Base-by-base conservation (phyloP, 2,113 vertebrate species). In the Triplophysa dalaica region DNA sequence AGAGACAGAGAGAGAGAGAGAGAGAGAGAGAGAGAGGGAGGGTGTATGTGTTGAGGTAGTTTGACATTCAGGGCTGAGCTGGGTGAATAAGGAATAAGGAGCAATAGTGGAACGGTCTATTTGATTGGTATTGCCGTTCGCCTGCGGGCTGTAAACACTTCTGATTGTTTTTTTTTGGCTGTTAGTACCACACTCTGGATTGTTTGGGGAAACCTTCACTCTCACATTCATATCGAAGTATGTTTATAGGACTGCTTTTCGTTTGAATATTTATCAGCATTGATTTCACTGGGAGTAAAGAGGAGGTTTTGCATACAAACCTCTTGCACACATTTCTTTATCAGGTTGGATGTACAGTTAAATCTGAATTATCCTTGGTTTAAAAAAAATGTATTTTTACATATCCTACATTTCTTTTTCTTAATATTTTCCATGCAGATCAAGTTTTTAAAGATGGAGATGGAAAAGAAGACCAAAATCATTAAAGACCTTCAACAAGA, bases 401-500 rank as follows among this genome's bases (percentile, higher is more conserved):
- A 4, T 50, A 50, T 50, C 13, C 12, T 54, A 54, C 6, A 54
- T 54, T 56, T 11, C 7, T 26, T 67, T 38, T 58, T 65, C 7
- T 29, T 16, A 29, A 2, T 52, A 73, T 19, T 65, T 75, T 60
- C 17, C 21, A 24, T 65, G 6, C 80, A 99, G 97, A 98, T 98
- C 82, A 97, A 96, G 85, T 97, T 97, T 87, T 89, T 99, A 63
- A 99, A 99, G 92, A 95, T 94, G 80, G 97, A 99, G 91, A 94
- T 99, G 95, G 97, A 99, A 88, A 97, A 96, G 86, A 99, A 98
- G 85, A 98, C 87, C 85, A 98, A 95, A 93, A 98, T 98, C 89
- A 98, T 98, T 82, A 95, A 97, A 86, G 97, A 98, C 87, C 92
- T 99, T 48, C 97, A 99, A 83, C 98, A 97, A 8, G 97, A 99